Conservation (phyloP, 2,888 invertebrate species). For the Leptopilina myrica region DNA sequence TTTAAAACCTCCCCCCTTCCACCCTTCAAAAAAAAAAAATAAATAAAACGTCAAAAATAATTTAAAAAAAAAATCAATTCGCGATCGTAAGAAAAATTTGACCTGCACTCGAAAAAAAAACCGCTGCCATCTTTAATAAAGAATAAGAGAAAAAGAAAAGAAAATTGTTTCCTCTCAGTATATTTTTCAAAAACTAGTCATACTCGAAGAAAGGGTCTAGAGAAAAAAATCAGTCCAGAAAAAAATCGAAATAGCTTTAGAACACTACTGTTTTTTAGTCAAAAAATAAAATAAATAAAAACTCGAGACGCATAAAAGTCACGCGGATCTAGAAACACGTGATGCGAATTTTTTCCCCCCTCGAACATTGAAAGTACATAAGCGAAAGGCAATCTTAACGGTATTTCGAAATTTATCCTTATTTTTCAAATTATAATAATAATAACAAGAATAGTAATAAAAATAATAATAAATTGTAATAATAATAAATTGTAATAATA, state of each 20-base stretch:
- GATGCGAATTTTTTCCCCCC: background rate
- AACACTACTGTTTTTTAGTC: too few relatives aligned
- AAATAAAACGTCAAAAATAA: too few relatives aligned
- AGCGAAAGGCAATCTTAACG: slow-evolving; percentile 13
- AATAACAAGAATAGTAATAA: too few relatives aligned
- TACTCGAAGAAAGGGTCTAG: background rate
- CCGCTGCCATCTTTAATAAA: background rate
- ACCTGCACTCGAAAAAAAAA: background rate
- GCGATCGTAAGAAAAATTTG: too few relatives aligned
- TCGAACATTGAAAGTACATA: background rate
- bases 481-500: too few relatives aligned
- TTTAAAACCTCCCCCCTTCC: background rate
- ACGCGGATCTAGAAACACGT: slow-evolving; percentile 30
- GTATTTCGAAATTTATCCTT: background rate
- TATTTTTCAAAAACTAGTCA: background rate
- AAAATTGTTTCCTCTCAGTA: too few relatives aligned
- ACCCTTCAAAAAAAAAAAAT: too few relatives aligned
- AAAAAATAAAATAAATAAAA: background rate
- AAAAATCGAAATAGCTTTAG: background rate
- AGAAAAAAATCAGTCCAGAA: background rate
- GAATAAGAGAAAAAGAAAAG: background rate
- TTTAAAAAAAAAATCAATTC: background rate
- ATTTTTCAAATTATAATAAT: background rate
- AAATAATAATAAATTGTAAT: background rate
- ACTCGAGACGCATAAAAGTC: background rate